These are phyloP conservation scores for Acestrorhynchus altus DNA, from an alignment of 2,797 vertebrate genomes.

Conservation along the genomic window DNA sequence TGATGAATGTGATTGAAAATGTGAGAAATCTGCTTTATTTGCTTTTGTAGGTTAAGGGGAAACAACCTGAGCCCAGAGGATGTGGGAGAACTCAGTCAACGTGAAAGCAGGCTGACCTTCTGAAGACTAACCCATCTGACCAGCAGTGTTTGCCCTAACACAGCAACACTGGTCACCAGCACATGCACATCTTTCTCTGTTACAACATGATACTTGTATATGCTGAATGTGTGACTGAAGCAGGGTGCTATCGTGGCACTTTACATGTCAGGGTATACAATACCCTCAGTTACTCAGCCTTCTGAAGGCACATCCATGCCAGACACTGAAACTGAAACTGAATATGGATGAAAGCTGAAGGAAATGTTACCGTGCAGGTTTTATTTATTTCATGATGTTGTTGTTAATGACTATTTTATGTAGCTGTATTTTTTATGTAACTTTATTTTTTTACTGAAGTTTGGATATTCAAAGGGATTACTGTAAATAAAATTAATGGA, in stretches of 20 bases:
- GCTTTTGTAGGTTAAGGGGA: slow-evolving; percentile 78
- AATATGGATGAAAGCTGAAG: too few species aligned
- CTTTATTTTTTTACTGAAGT: background rate
- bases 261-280: background rate
- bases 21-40: slow-evolving; percentile 26
- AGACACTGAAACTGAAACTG: too few species aligned
- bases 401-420: background rate
- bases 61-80: slow-evolving; percentile 81
- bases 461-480: too few species aligned
- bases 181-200: background rate
- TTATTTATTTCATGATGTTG: background rate
- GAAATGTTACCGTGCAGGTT: background rate
- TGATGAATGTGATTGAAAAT: background rate
- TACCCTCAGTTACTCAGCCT: background rate
- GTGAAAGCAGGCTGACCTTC: slow-evolving; percentile 76
- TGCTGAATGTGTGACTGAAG: background rate
- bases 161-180: background rate
- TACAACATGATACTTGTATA: too few species aligned
- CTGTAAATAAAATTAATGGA: too few species aligned
- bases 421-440: background rate
- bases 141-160: background rate
- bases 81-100: slow-evolving; percentile 67
- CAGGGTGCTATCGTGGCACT: background rate
- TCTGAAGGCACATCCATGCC: too few species aligned
- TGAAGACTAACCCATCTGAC: slow-evolving; percentile 55